Percentiles rank a stretch among this genome's conserved stretches.
These are phyloP conservation scores for Pseudopodoces humilis DNA, from an alignment of 2,113 vertebrate species.

Conservation along the genomic window DNA sequence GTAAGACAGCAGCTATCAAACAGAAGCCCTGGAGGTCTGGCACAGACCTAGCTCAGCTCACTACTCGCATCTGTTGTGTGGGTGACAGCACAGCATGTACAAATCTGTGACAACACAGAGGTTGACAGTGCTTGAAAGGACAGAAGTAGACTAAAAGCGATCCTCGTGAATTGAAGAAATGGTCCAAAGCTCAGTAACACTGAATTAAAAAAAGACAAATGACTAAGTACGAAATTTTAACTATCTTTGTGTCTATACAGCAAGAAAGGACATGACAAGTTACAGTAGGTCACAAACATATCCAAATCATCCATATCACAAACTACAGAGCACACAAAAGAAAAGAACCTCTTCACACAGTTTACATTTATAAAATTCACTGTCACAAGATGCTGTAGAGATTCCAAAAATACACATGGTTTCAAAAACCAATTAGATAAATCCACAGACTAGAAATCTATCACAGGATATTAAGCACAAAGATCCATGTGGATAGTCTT, in stretches of 20 bases:
- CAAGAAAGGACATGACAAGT: neutral
- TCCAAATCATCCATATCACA: neutral
- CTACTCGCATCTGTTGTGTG: neutral
- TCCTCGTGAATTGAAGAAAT: neutral
- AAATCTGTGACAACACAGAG: neutral
- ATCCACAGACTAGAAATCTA: neutral
- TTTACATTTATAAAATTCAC: conserved; percentile 36
- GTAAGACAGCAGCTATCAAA: neutral
- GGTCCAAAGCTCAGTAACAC: neutral
- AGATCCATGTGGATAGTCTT: neutral
- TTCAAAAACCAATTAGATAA: neutral
- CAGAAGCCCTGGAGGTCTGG: neutral
- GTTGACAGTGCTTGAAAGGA: neutral
- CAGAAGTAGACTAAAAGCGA: neutral
- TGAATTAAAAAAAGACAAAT: conserved; percentile 6
- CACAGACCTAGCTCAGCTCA: neutral
- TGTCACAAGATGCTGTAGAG: conserved; percentile 31
- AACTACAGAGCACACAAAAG: neutral
- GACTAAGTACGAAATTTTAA: neutral
- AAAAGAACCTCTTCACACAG: neutral
- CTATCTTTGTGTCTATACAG: neutral
- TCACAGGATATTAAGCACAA: neutral
- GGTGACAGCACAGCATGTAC: neutral
- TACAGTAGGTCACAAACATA: conserved; percentile 26
- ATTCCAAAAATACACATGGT: neutral